Base-by-base conservation (phyloP, 2,888 invertebrate genomes). In the Eupithecia inturbata region DNA sequence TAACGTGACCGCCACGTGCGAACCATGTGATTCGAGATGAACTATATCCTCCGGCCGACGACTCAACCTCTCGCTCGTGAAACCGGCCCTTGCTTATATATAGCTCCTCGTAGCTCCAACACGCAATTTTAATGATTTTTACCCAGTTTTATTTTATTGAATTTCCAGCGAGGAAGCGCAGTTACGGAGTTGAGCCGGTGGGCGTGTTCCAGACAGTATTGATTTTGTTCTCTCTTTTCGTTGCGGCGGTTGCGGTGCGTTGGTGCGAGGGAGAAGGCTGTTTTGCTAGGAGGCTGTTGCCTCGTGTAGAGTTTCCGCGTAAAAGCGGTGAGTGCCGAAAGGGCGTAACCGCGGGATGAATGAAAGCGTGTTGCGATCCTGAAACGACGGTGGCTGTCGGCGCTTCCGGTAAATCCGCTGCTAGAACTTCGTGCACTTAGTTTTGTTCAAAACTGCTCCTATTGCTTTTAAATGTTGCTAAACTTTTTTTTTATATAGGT, bases 201-300 rank as follows among this genome's bases (percentile, higher is more conserved):
- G 94, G 93, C 93, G 93, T 89, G 89, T 85, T 88, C 93, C 93
- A 94, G 93, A 93, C 93, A 92, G 89, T 94, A 94, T 94, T 93
- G 94, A 94, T 94, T 92, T 92, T 90, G 87, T 87, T 91, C 84
- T 85, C 86, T 87, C 87, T 87, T 90, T 89, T 88, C 91, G 81
- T 85, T 91, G 89, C 83, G 80, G 77, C 84, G 76, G 80, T 78
- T 82, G 82, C 80, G 83, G 77, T 77, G 76, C 75, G 81, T 75
- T 81, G 71, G 92, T 84, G 87, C 64, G 89, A 93, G 86, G 67
- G 87, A 85, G 92, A 91, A 78, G 77, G 88, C 78, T 80, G 82
- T 83, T 87, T 81, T 81, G 85, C 86, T 86, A 87, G 87, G 88
- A 89, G 92, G 90, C 85, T 85, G 89, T 86, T 86, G 89, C 86